Evolutionary conservation across 1,140 invertebrate species (phyloP).

Genomic region (Notospermus geniculatus): DNA sequence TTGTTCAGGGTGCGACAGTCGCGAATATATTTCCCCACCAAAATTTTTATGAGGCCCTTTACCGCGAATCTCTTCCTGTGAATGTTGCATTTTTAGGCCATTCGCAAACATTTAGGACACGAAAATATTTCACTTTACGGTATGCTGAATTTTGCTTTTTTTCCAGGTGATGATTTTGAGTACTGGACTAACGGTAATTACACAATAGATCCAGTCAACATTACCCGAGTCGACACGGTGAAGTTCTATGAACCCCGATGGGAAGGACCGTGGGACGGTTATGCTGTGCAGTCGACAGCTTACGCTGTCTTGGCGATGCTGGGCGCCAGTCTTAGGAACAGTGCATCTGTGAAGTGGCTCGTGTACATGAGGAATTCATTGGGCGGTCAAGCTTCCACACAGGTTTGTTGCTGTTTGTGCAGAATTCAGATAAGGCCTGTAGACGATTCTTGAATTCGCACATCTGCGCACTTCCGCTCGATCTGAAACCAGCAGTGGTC

Average conservation of each 20-base stretch:
- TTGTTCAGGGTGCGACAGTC: too few relatives aligned
- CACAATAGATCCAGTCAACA: slow-evolving; percentile 39
- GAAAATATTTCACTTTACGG: too few relatives aligned
- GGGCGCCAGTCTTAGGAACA: slow-evolving; percentile 25
- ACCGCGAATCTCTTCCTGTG: too few relatives aligned
- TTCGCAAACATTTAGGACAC: too few relatives aligned
- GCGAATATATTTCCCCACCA: too few relatives aligned
- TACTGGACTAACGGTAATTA: slow-evolving; percentile 48
- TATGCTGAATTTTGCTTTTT: slow-evolving; percentile 21
- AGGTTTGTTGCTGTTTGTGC: slow-evolving; percentile 57
- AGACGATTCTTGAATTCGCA: too few relatives aligned
- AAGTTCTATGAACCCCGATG: slow-evolving; percentile 83
- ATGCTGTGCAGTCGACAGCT: slow-evolving; percentile 89
- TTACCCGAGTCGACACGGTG: slow-evolving; percentile 61
- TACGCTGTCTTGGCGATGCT: slow-evolving; percentile 85
- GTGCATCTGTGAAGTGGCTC: slow-evolving; percentile 81
- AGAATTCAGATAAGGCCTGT: too few relatives aligned
- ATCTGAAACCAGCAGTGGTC: too few relatives aligned
- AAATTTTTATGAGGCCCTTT: too few relatives aligned
- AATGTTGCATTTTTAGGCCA: too few relatives aligned
- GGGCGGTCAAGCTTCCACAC: slow-evolving; percentile 91
- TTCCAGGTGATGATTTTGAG: slow-evolving; percentile 35
- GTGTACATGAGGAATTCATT: slow-evolving; percentile 87
- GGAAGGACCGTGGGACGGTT: slow-evolving; percentile 74
- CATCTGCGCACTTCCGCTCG: too few relatives aligned